phyloP scores from a whole-genome alignment of 2,888 invertebrate species.

The Metellina segmentata region DNA sequence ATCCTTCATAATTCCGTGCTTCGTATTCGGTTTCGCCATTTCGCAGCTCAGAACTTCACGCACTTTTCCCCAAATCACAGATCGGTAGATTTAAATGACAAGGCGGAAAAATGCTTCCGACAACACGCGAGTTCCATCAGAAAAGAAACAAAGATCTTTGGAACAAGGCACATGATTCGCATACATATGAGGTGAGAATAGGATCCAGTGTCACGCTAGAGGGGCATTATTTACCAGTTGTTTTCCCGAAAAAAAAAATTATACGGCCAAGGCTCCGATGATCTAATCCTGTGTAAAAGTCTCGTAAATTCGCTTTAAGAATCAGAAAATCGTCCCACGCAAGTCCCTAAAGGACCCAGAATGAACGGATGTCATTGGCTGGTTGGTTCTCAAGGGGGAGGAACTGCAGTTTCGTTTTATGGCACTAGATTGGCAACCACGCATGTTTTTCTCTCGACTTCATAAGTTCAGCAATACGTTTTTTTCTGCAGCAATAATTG shows the following conservation, averaged over 20 bases:
- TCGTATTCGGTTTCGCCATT: neutral
- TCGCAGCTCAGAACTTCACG: slow-evolving; percentile 5
- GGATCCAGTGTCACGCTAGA: slow-evolving; percentile 50
- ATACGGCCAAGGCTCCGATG: slow-evolving; percentile 13
- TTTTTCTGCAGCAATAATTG: slow-evolving; percentile 7
- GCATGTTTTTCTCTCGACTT: slow-evolving; percentile 1
- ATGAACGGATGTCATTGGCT: slow-evolving; percentile 24
- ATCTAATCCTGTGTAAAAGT: slow-evolving; percentile 52
- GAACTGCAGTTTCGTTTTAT: slow-evolving; percentile 31
- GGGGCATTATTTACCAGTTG: slow-evolving; percentile 63
- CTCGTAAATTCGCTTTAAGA: slow-evolving; percentile 53
- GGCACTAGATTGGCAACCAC: slow-evolving; percentile 40
- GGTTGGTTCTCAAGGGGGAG: slow-evolving; percentile 4
- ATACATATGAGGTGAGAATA: slow-evolving; percentile 67
- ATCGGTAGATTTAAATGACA: slow-evolving; percentile 23
- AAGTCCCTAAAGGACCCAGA: slow-evolving; percentile 22
- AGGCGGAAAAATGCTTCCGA: slow-evolving; percentile 19
- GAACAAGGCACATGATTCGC: slow-evolving; percentile 36
- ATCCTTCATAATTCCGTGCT: slow-evolving; percentile 9
- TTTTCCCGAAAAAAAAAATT: slow-evolving; percentile 52
- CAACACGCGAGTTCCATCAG: slow-evolving; percentile 54
- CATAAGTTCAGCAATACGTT: neutral
- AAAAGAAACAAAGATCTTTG: slow-evolving; percentile 29
- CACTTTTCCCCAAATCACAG: slow-evolving; percentile 3
- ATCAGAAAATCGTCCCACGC: slow-evolving; percentile 50